Percentiles rank a stretch among this genome's conserved stretches.
These are phyloP conservation scores for Alouatta palliata DNA, from an alignment of 2,113 vertebrate genomes.

Conservation along the genomic window DNA sequence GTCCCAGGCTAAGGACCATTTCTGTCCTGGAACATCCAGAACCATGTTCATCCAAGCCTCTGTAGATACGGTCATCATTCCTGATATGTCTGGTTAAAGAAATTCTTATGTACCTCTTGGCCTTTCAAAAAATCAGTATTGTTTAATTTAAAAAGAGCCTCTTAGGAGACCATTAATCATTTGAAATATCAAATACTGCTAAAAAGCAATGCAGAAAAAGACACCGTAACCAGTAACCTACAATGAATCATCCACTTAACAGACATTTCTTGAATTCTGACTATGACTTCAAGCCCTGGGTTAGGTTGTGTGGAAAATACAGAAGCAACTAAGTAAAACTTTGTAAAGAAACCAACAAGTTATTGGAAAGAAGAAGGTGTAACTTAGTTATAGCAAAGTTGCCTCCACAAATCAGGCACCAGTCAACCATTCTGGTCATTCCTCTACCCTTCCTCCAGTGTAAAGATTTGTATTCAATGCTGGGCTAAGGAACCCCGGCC, in stretches of 20 bases:
- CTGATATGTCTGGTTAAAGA: background rate
- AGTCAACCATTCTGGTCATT: background rate
- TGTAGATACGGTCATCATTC: background rate
- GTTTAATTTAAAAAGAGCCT: constrained; percentile 55
- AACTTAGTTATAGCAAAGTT: constrained; percentile 29
- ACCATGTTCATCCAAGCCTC: background rate
- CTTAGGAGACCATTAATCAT: constrained; percentile 54
- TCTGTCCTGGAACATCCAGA: background rate
- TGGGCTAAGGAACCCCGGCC: background rate
- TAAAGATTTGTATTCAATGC: constrained; percentile 7
- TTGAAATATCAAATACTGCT: constrained; percentile 43
- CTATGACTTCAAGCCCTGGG: background rate
- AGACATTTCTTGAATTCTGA: constrained; percentile 48
- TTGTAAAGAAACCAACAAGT: constrained; percentile 16
- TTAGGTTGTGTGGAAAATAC: constrained; percentile 42
- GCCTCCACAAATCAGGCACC: background rate
- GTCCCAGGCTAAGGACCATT: background rate
- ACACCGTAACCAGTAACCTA: background rate
- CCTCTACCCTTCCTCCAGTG: no score
- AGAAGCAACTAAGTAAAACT: constrained; percentile 35
- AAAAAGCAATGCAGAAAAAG: constrained; percentile 37
- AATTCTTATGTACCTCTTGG: constrained; percentile 37
- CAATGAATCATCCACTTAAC: constrained; percentile 45
- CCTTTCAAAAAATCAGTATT: constrained; percentile 18
- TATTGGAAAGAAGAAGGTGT: background rate